These are phyloP conservation scores for Macrochelys suwanniensis DNA, from an alignment of 2,797 vertebrate species.

Conservation along the genomic window DNA sequence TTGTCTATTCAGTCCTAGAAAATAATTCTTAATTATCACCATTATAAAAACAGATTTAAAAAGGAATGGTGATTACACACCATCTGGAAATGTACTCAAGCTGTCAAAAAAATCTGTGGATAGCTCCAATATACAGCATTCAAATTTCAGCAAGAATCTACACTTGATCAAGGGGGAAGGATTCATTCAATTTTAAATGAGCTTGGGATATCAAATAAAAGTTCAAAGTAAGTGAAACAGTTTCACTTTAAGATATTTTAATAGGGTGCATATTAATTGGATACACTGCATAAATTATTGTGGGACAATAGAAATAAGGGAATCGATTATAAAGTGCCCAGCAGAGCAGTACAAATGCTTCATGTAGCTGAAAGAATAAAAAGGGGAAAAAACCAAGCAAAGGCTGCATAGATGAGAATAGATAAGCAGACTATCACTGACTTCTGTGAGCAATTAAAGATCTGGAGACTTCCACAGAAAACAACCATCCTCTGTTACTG, in stretches of 20 bases:
- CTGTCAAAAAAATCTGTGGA: constrained; percentile 70
- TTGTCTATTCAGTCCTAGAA: constrained; percentile 54
- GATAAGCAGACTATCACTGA: constrained; percentile 29
- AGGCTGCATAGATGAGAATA: background rate
- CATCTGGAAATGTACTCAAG: constrained; percentile 71
- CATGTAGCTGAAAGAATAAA: constrained; percentile 18
- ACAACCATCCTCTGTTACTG: background rate
- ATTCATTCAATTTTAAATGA: constrained; percentile 64
- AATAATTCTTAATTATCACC: constrained; percentile 74
- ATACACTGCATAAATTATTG: constrained; percentile 46
- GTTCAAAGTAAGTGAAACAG: constrained; percentile 49
- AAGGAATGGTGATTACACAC: constrained; percentile 69
- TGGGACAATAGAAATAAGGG: constrained; percentile 43
- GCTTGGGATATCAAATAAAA: constrained; percentile 46
- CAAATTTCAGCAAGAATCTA: constrained; percentile 61
- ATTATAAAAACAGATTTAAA: constrained; percentile 78
- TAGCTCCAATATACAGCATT: constrained; percentile 48
- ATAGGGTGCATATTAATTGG: constrained; percentile 56
- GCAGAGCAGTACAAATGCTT: background rate
- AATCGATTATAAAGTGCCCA: constrained; percentile 52
- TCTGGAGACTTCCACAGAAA: constrained; percentile 42
- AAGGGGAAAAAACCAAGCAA: background rate
- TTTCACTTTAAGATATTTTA: constrained; percentile 60
- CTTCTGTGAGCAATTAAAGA: constrained; percentile 57
- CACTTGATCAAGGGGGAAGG: constrained; percentile 52